phyloP scores from a whole-genome alignment of 2,797 vertebrate species.

The Sebastiscus albofasciatus region DNA sequence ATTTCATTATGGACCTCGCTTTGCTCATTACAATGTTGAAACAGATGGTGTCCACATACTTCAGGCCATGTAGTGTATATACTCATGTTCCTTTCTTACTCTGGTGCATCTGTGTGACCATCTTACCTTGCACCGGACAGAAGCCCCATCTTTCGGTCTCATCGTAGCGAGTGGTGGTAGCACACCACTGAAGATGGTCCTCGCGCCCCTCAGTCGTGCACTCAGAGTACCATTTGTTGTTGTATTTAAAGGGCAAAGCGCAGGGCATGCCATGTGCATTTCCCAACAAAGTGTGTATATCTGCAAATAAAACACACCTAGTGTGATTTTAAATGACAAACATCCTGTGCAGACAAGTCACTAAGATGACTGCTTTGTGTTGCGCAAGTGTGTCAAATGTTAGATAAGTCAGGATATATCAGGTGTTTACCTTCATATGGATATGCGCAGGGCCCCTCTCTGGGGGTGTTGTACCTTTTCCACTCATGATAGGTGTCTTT shows the following conservation, averaged over 20 bases:
- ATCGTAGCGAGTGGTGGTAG: constrained; percentile 91
- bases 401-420: background rate
- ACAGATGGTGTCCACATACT: background rate
- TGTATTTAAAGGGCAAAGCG: constrained; percentile 92
- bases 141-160: constrained; percentile 92
- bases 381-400: background rate
- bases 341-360: background rate
- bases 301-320: constrained; percentile 70
- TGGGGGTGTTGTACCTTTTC: constrained; percentile 83
- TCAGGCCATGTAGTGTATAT: background rate
- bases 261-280: constrained; percentile 91
- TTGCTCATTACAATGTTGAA: background rate
- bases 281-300: constrained; percentile 89
- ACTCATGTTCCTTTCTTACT: background rate
- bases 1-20: background rate
- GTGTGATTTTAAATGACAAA: background rate
- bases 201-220: constrained; percentile 89
- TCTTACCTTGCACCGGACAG: constrained; percentile 89
- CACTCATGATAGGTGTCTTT: constrained; percentile 77
- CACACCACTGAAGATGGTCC: constrained; percentile 89
- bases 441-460: constrained; percentile 87
- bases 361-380: background rate
- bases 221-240: constrained; percentile 90
- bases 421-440: constrained; percentile 87
- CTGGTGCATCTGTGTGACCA: background rate